Conservation (phyloP, 1,140 invertebrate species). For the Tetragonula clypearis region DNA sequence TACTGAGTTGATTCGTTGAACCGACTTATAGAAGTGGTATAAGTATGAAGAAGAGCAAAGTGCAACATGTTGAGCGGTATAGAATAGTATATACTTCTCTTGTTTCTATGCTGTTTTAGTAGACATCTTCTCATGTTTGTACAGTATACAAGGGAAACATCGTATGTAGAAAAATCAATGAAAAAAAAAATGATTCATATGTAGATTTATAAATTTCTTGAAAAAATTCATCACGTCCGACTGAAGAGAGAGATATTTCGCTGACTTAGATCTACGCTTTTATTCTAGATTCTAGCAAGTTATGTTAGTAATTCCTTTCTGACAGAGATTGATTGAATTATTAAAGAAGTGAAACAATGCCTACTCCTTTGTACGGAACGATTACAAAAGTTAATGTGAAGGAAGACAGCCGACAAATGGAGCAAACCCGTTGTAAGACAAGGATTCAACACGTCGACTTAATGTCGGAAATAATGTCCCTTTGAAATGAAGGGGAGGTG, state of each 20-base stretch:
- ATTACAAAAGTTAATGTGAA: too few species aligned
- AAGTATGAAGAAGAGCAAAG: too few species aligned
- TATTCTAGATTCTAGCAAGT: too few species aligned
- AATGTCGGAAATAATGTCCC: not conserved
- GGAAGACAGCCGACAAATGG: not conserved
- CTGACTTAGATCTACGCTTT: too few species aligned
- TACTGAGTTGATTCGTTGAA: too few species aligned
- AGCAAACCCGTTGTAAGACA: not conserved
- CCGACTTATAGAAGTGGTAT: too few species aligned
- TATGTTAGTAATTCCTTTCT: too few species aligned
- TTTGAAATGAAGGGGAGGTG: not conserved
- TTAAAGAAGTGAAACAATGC: not conserved
- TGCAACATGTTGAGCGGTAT: not conserved
- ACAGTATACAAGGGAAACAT: too few species aligned
- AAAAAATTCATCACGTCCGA: too few species aligned
- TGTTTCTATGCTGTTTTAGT: not conserved
- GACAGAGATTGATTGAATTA: too few species aligned
- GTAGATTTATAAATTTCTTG: not conserved
- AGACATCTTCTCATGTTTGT: not conserved
- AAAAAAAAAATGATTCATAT: not conserved
- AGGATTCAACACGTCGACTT: conserved; percentile 8
- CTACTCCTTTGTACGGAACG: too few species aligned
- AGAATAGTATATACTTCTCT: not conserved
- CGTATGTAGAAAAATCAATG: not conserved
- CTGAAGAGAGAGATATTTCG: too few species aligned